Conservation (phyloP, 1,140 invertebrate species). For the Sweltsa coloradensis region DNA sequence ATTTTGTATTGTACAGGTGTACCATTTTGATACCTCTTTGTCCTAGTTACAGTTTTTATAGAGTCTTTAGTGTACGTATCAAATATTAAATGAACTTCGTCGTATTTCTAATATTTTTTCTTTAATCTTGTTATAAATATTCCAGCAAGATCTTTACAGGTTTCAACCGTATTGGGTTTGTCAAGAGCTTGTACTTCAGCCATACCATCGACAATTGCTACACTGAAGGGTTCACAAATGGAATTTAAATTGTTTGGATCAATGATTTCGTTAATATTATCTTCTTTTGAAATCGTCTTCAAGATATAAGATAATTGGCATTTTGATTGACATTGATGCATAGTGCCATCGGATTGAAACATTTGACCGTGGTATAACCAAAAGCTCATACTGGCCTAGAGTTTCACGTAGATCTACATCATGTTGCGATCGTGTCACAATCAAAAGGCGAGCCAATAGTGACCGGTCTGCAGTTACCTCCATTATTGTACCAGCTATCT, state of each 20-base stretch:
- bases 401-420: neutral
- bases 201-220: constrained; percentile 6
- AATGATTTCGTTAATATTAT: neutral
- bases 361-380: constrained; percentile 5
- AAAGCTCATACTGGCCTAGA: constrained; percentile 1
- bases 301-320: neutral
- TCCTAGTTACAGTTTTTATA: constrained; percentile 4
- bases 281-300: neutral
- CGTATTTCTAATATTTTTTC: constrained; percentile 1
- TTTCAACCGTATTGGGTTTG: constrained; percentile 1
- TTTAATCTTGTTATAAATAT: neutral
- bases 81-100: constrained; percentile 2
- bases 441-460: constrained; percentile 3
- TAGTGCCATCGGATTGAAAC: constrained; percentile 6
- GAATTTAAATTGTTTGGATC: neutral
- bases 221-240: neutral
- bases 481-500: neutral
- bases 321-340: neutral
- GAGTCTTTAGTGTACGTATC: constrained; percentile 1
- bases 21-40: neutral
- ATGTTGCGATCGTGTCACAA: neutral
- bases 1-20: constrained; percentile 5
- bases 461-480: neutral
- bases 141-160: constrained; percentile 3
- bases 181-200: constrained; percentile 1